Conservation (phyloP, 2,797 vertebrate genomes). For the Lycodopsis pacificus region DNA sequence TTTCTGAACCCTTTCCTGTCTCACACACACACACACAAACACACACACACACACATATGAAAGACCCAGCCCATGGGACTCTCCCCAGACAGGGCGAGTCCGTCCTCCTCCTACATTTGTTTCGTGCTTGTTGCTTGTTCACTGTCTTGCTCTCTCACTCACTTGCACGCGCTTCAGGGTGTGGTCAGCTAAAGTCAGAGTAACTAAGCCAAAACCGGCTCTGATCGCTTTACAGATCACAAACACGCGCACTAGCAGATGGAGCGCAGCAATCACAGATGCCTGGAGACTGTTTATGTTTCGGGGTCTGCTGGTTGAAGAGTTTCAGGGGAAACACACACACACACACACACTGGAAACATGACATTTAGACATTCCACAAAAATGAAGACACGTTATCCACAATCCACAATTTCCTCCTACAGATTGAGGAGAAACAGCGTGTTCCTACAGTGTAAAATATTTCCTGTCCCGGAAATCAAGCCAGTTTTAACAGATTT, state of each 20-base stretch:
- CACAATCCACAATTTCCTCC: neutral
- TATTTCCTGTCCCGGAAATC: neutral
- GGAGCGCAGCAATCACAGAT: conserved; percentile 45
- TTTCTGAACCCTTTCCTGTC: conserved; percentile 55
- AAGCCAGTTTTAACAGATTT: neutral
- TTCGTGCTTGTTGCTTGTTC: neutral
- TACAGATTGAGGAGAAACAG: neutral
- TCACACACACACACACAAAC: conserved; percentile 22
- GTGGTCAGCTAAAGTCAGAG: conserved; percentile 16
- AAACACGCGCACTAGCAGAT: conserved; percentile 31
- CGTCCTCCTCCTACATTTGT: neutral
- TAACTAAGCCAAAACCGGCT: conserved; percentile 17
- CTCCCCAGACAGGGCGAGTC: conserved; percentile 2
- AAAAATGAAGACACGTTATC: conserved; percentile 16
- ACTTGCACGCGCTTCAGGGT: neutral
- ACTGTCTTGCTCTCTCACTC: neutral
- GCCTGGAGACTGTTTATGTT: conserved; percentile 64
- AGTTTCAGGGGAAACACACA: conserved; percentile 18
- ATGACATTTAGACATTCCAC: conserved; percentile 28
- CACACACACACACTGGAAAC: conserved; percentile 10
- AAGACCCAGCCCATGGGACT: conserved; percentile 61
- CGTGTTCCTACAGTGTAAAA: neutral
- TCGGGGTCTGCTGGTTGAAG: conserved; percentile 15
- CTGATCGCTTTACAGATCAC: conserved; percentile 54
- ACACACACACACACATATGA: conserved; percentile 20